Conservation (phyloP, 2,888 invertebrate genomes). For the Pristionchus maxplancki region DNA sequence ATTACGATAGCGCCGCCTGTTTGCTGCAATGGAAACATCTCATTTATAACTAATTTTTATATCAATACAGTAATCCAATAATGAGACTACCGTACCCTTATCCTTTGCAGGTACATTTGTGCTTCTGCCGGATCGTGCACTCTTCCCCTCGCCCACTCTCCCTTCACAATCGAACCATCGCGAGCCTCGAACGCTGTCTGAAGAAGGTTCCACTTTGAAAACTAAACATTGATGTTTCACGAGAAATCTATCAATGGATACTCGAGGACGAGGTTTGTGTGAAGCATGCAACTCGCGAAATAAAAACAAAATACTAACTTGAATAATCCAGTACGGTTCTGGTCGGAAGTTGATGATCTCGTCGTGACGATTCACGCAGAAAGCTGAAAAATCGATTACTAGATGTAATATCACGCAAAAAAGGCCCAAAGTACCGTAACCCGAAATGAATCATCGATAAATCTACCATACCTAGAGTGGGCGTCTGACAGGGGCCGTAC, state of each 20-base stretch:
- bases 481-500: constrained; percentile 99
- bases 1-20: constrained; percentile 82
- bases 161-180: constrained; percentile 57
- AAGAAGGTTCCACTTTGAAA: neutral
- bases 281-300: no score
- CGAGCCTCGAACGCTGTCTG: constrained; percentile 41
- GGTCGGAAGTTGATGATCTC: constrained; percentile 85
- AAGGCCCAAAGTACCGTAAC: neutral
- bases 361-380: constrained; percentile 98
- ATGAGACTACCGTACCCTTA: constrained; percentile 83
- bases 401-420: no score
- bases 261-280: no score
- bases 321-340: constrained; percentile 93
- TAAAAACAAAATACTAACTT: constrained; percentile 54
- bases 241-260: neutral
- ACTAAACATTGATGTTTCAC: neutral
- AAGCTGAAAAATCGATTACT: constrained; percentile 78
- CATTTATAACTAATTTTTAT: no score
- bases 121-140: constrained; percentile 97
- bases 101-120: constrained; percentile 88
- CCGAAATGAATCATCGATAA: neutral
- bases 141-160: constrained; percentile 92
- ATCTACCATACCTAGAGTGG: constrained; percentile 86
- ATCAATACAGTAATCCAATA: no score
- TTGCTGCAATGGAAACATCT: constrained; percentile 56